Conservation (phyloP, 2,113 vertebrate species). For the Sterna hirundo region DNA sequence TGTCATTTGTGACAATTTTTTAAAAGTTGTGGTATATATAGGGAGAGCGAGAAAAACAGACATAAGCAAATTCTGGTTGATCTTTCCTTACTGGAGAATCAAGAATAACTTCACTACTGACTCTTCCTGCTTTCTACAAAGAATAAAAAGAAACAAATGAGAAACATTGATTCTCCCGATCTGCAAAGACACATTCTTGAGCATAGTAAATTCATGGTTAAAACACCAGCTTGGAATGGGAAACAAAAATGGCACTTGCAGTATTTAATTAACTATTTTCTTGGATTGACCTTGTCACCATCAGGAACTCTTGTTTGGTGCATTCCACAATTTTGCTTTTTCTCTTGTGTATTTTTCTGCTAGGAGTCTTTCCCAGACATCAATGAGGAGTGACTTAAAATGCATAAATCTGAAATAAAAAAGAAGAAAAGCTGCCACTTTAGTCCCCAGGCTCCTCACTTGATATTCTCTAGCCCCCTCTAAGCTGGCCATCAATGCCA, state of each 20-base stretch:
- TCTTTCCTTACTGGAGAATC: background rate
- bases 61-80: background rate
- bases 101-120: background rate
- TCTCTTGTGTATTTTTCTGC: background rate
- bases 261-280: background rate
- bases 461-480: background rate
- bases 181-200: background rate
- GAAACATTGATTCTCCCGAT: background rate
- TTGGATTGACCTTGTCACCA: background rate
- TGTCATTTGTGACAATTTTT: background rate
- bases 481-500: constrained; percentile 38
- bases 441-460: background rate
- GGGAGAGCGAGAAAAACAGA: background rate
- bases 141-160: background rate
- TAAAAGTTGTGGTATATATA: background rate
- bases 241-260: background rate
- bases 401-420: background rate
- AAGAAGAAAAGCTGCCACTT: background rate
- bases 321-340: background rate
- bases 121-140: background rate
- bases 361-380: background rate
- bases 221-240: background rate
- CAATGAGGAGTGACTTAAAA: constrained; percentile 16
- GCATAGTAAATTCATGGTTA: background rate
- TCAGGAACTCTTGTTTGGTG: background rate